Evolutionary conservation across 2,888 invertebrate genomes (phyloP).

Genomic region (Sicus ferrugineus): DNA sequence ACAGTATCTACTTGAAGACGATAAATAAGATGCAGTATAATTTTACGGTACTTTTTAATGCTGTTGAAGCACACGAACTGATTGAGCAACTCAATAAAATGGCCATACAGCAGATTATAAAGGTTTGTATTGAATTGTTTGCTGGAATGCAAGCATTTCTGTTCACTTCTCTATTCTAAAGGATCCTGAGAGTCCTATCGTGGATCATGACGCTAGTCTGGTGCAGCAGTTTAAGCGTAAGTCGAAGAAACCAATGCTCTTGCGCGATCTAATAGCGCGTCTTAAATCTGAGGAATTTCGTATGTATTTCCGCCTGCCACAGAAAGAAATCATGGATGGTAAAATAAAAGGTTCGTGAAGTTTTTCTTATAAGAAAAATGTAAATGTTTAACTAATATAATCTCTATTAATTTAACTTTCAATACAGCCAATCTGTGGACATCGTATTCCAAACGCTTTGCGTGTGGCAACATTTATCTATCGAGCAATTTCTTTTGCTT

Average conservation of each 20-base stretch:
- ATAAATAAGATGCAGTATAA: conserved; percentile 82
- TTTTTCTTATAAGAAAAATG: background rate
- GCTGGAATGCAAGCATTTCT: background rate
- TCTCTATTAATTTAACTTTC: conserved; percentile 9
- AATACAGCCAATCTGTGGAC: conserved; percentile 78
- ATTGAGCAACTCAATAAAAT: conserved; percentile 97
- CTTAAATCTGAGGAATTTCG: conserved; percentile 93
- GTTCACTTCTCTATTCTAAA: too few species aligned
- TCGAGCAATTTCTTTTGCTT: conserved; percentile 97
- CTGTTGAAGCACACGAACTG: conserved; percentile 86
- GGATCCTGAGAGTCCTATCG: conserved; percentile 92
- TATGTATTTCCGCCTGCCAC: conserved; percentile 83
- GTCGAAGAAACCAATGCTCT: conserved; percentile 90
- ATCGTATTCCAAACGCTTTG: conserved; percentile 90
- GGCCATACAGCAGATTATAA: conserved; percentile 85
- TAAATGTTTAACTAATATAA: background rate
- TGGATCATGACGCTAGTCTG: conserved; percentile 87
- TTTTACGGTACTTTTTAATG: conserved; percentile 90
- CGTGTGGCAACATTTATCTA: conserved; percentile 87
- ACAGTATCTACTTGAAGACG: conserved; percentile 82
- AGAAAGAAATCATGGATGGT: conserved; percentile 92
- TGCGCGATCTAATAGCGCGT: conserved; percentile 93
- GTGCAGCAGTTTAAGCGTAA: conserved; percentile 85
- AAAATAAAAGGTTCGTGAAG: conserved; percentile 78
- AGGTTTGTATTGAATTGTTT: conserved; percentile 42